A percentile compares a stretch with the other conserved stretches of the same genome.
phyloP scores from a whole-genome alignment of 2,113 vertebrate genomes.

The Nerophis lumbriciformis region DNA sequence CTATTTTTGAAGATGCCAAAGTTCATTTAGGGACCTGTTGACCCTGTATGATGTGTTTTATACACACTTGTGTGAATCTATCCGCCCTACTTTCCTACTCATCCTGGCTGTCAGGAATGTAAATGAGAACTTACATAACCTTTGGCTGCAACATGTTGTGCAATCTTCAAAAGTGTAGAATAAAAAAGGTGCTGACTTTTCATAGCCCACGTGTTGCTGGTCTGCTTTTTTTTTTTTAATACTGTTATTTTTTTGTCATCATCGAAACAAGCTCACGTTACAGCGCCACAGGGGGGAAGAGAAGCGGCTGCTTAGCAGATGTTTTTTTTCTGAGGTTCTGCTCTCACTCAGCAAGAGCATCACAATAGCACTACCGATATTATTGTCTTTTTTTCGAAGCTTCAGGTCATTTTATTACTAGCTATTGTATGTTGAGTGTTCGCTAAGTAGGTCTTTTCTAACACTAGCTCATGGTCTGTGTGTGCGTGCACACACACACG shows the following conservation, averaged over 20 bases:
- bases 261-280: constrained; percentile 48
- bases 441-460: background rate
- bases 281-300: constrained; percentile 25
- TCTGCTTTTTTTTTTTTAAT: constrained; percentile 10
- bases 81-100: constrained; percentile 27
- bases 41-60: constrained; percentile 15
- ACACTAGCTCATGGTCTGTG: constrained; percentile 33
- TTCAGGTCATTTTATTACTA: constrained; percentile 2
- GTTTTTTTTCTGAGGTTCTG: constrained; percentile 39
- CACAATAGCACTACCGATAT: constrained; percentile 23
- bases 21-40: constrained; percentile 7
- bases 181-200: constrained; percentile 38
- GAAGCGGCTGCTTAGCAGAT: constrained; percentile 63
- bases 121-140: constrained; percentile 19
- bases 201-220: constrained; percentile 33
- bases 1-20: constrained; percentile 2
- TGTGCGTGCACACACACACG: background rate
- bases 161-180: constrained; percentile 11
- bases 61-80: constrained; percentile 37
- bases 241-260: constrained; percentile 20
- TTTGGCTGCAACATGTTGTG: constrained; percentile 9
- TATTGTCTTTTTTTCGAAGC: constrained; percentile 4
- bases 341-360: constrained; percentile 34
- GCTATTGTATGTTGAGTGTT: background rate
- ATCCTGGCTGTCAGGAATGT: constrained; percentile 16